phyloP scores from a whole-genome alignment of 2,113 vertebrate genomes.

The Lathamus discolor region DNA sequence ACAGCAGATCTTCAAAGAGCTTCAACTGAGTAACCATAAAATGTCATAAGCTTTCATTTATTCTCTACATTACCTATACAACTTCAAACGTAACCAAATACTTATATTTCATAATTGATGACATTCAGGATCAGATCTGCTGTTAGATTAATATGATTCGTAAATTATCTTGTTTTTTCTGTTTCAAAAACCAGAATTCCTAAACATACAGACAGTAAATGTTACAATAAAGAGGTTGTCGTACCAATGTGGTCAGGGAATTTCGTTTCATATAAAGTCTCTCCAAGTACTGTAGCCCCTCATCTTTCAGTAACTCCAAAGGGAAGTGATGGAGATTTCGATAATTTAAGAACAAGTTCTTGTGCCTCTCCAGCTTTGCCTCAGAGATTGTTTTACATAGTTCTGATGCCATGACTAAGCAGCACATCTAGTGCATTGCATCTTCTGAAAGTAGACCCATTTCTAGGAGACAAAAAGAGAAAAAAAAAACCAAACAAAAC shows the following conservation, averaged over 20 bases:
- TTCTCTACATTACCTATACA: background rate
- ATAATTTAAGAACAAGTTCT: constrained; percentile 95
- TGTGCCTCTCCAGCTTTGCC: constrained; percentile 94
- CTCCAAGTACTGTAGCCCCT: constrained; percentile 92
- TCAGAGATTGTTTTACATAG: constrained; percentile 90
- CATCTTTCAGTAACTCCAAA: constrained; percentile 89
- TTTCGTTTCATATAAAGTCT: constrained; percentile 98
- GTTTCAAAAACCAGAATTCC: constrained; percentile 24
- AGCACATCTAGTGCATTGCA: constrained; percentile 34
- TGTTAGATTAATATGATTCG: background rate
- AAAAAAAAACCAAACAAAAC: background rate
- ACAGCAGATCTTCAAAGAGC: background rate
- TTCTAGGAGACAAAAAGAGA: constrained; percentile 53
- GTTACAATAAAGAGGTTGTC: constrained; percentile 27
- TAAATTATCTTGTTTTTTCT: background rate
- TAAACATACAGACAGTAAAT: constrained; percentile 5
- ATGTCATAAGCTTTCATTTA: background rate
- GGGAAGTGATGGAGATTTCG: constrained; percentile 91
- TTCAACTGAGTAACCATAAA: background rate
- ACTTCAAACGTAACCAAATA: background rate
- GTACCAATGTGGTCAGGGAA: constrained; percentile 92
- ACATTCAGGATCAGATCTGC: background rate
- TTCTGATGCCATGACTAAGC: constrained; percentile 87
- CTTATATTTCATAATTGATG: background rate
- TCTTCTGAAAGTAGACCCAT: constrained; percentile 68